Evolutionary conservation across 2,797 vertebrate species (phyloP).

Genomic region (Mormyrus hasselquistii): DNA sequence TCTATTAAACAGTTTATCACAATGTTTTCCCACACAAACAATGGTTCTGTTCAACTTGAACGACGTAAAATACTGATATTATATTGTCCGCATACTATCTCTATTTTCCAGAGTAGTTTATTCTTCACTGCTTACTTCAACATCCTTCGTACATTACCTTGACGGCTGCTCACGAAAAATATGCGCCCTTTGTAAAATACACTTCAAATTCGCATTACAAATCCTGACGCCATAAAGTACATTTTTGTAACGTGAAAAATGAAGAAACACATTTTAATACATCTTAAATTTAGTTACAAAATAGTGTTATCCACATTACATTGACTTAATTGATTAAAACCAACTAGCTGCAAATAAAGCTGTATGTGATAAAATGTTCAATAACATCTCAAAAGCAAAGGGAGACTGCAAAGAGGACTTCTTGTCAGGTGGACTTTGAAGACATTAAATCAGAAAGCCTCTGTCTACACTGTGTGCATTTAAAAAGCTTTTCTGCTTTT

Average conservation of each 20-base stretch:
- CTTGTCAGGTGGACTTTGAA: background rate
- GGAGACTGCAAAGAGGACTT: background rate
- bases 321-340: background rate
- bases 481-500: constrained; percentile 40
- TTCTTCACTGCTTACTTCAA: background rate
- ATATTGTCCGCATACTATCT: background rate
- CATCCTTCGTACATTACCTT: background rate
- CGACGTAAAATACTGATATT: background rate
- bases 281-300: background rate
- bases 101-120: background rate
- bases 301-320: background rate
- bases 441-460: constrained; percentile 34
- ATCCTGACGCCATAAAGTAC: background rate
- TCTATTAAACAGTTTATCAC: background rate
- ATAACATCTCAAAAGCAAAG: background rate
- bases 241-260: background rate
- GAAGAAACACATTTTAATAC: background rate
- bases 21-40: background rate
- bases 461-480: constrained; percentile 39
- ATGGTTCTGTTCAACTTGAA: background rate
- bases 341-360: background rate
- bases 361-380: background rate
- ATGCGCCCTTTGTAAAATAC: background rate
- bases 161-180: background rate
- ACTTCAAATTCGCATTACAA: background rate